These are phyloP conservation scores for Plotosus lineatus DNA, from an alignment of 2,113 vertebrate genomes.

Conservation along the genomic window DNA sequence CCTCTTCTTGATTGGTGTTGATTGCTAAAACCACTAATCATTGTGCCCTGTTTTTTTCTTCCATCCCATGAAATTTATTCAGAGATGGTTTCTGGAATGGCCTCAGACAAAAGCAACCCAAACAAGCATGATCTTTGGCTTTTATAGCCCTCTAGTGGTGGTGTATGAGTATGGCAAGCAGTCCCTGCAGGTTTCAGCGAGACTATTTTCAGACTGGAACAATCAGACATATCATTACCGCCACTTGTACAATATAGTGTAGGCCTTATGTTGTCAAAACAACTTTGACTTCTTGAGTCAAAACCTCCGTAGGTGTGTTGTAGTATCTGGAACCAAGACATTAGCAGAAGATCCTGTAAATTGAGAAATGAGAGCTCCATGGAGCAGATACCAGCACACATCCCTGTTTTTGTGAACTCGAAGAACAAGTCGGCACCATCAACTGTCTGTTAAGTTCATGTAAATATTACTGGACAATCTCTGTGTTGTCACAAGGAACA, in stretches of 20 bases:
- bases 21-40: constrained; percentile 23
- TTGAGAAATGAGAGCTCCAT: too few species aligned
- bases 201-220: not conserved
- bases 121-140: constrained; percentile 37
- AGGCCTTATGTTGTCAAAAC: not conserved
- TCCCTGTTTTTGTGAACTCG: not conserved
- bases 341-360: not conserved
- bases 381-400: too few species aligned
- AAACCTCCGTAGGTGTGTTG: not conserved
- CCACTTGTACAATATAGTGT: not conserved
- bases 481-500: not conserved
- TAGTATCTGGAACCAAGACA: not conserved
- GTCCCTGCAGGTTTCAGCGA: not conserved
- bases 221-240: too few species aligned
- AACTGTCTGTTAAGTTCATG: not conserved
- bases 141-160: constrained; percentile 54
- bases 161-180: constrained; percentile 16
- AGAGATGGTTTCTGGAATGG: not conserved
- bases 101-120: constrained; percentile 1
- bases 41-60: constrained; percentile 25
- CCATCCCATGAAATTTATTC: constrained; percentile 21
- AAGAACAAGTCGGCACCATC: not conserved
- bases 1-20: too few species aligned
- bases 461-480: not conserved
- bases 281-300: not conserved